These are phyloP conservation scores for Cetoscarus ocellatus DNA, from an alignment of 2,797 vertebrate genomes.

Conservation along the genomic window DNA sequence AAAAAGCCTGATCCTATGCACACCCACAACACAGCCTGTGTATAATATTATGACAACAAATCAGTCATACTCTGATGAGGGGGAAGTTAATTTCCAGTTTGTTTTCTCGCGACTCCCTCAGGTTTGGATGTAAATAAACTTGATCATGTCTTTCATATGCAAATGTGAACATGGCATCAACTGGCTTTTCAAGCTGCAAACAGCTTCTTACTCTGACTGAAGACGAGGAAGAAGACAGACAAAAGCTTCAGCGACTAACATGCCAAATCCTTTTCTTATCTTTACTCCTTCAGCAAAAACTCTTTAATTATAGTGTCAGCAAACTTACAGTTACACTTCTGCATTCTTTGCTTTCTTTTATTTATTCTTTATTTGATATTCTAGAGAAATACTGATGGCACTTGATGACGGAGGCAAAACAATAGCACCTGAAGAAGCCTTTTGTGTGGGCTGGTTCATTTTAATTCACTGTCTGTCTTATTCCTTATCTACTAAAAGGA, in stretches of 20 bases:
- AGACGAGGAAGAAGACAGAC: slow-evolving; percentile 22
- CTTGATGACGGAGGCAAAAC: neutral
- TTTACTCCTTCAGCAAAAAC: no score
- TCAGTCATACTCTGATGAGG: slow-evolving; percentile 24
- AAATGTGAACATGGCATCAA: slow-evolving; percentile 58
- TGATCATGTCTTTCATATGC: slow-evolving; percentile 62
- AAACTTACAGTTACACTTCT: no score
- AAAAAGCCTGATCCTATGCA: neutral
- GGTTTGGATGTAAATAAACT: slow-evolving; percentile 50
- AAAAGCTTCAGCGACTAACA: slow-evolving; percentile 22
- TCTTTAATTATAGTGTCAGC: no score
- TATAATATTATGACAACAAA: slow-evolving; percentile 41
- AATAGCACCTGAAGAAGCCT: neutral
- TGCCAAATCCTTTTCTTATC: slow-evolving; percentile 12
- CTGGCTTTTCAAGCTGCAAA: slow-evolving; percentile 56
- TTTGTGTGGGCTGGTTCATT: neutral
- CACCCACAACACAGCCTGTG: slow-evolving; percentile 5
- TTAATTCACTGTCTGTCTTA: neutral
- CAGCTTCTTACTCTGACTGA: slow-evolving; percentile 25
- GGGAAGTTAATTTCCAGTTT: slow-evolving; percentile 36
- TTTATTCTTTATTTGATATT: no score
- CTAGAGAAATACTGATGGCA: slow-evolving; percentile 8
- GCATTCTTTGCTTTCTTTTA: no score
- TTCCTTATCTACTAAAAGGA: slow-evolving; percentile 10
- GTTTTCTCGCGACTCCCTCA: slow-evolving; percentile 37